Percentiles rank a stretch among this genome's conserved stretches.
Conservation (phyloP, 2,888 invertebrate species). For the Meteorus colon region DNA sequence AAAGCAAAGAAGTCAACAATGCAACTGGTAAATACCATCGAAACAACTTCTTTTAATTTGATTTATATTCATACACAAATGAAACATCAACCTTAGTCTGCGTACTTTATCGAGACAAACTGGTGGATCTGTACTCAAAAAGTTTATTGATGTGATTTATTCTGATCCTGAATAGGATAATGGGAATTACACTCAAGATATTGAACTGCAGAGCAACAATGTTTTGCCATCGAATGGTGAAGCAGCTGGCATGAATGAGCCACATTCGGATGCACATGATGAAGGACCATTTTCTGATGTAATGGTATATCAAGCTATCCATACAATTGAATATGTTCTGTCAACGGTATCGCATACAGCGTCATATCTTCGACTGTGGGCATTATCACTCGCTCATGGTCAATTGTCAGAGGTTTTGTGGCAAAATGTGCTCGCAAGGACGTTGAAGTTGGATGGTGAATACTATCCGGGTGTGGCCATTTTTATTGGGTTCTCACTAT, state of each 20-base stretch:
- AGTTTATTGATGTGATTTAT: constrained; percentile 9
- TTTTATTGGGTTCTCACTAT: constrained; percentile 82
- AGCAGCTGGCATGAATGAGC: constrained; percentile 75
- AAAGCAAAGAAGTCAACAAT: constrained; percentile 55
- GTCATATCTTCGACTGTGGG: constrained; percentile 97
- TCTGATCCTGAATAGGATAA: constrained; percentile 53
- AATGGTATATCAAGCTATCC: constrained; percentile 95
- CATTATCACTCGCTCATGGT: constrained; percentile 94
- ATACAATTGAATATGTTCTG: constrained; percentile 97
- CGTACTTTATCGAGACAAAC: too few relatives aligned
- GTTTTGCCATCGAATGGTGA: constrained; percentile 75
- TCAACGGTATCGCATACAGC: constrained; percentile 98
- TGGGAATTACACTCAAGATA: constrained; percentile 73
- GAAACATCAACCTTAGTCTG: too few relatives aligned
- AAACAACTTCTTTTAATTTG: neutral
- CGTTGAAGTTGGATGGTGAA: constrained; percentile 68
- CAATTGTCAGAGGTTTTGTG: constrained; percentile 90
- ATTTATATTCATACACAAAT: too few relatives aligned
- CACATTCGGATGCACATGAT: constrained; percentile 68
- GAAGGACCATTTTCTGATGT: constrained; percentile 87
- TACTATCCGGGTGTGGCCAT: constrained; percentile 75
- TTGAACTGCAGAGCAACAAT: constrained; percentile 76
- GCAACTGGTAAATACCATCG: constrained; percentile 59
- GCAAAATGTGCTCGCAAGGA: constrained; percentile 80
- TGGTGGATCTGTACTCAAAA: neutral